Conservation (phyloP, 2,888 invertebrate species). For the Netelia melanura region DNA sequence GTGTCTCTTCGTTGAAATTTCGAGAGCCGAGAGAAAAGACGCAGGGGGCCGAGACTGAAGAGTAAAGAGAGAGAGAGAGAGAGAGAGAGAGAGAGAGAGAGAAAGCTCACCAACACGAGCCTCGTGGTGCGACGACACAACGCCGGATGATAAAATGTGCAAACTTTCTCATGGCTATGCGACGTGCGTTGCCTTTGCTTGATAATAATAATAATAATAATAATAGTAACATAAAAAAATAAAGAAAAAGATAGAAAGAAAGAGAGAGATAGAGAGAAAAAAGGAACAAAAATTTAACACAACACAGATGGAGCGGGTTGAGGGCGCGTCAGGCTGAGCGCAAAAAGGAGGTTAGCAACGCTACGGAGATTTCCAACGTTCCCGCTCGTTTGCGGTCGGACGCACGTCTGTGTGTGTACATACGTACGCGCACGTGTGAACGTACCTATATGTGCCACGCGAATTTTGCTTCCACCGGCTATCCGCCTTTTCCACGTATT, state of each 20-base stretch:
- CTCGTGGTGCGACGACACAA: slow-evolving; percentile 39
- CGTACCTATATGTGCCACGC: neutral
- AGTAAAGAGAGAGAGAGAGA: slow-evolving; percentile 38
- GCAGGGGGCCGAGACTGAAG: slow-evolving; percentile 16
- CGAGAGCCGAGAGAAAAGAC: slow-evolving; percentile 34
- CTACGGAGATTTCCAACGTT: slow-evolving; percentile 27
- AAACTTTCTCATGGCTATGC: slow-evolving; percentile 52
- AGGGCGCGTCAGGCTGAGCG: neutral
- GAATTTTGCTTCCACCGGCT: slow-evolving; percentile 46
- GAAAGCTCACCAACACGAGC: slow-evolving; percentile 16
- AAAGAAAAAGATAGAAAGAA: neutral
- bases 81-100: slow-evolving; percentile 28
- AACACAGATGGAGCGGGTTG: neutral
- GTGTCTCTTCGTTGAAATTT: slow-evolving; percentile 53
- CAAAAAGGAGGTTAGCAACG: neutral
- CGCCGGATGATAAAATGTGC: slow-evolving; percentile 58
- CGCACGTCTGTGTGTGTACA: neutral
- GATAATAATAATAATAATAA: slow-evolving; percentile 1
- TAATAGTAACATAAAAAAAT: neutral
- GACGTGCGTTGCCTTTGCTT: slow-evolving; percentile 30
- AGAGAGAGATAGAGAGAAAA: slow-evolving; percentile 2
- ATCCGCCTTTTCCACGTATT: slow-evolving; percentile 29
- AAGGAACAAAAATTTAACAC: slow-evolving; percentile 14
- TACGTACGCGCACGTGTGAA: neutral
- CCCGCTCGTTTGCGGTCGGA: slow-evolving; percentile 22